Base-by-base conservation (phyloP, 1,140 invertebrate genomes). In the Bombus picipes region DNA sequence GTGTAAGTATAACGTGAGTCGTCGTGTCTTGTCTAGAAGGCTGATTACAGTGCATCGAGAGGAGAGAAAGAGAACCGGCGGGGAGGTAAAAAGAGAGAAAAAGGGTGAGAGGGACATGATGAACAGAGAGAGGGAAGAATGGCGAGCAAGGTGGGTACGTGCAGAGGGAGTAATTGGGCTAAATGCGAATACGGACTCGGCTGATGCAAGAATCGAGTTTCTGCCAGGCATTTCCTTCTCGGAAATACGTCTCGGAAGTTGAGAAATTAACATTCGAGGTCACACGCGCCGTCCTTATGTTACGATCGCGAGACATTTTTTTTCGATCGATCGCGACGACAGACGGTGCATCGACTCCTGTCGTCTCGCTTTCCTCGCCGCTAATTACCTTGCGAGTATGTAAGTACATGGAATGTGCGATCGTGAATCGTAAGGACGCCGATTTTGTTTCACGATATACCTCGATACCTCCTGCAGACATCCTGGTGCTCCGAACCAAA, bases 1-100 rank as follows among this genome's bases (percentile, higher is more conserved):
- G 89, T 90, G 86, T 88, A 88, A 90, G 88, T 90, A 53, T 90
- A 90, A 90, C 88, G 37, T 39, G 86, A 89, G 86, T 83, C 73
- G 68, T 83, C 78, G 70, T 85, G 82, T 85, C 66, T 85, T 77
- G 88, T 82, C 74, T 87, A 78, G 78, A 77, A 84, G 85, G 88
- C 39, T 86, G 88, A 89, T 90, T 82, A 85, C 73, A 81, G 75
- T 47, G 25, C 1, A 34, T n/a, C 47, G 66, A 37, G n/a, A n/a
- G 37, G 41, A 32, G 41, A 25, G 37, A 68, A 13, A 9, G 32
- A 66, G n/a, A 59, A 32, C 12, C 3, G 32, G n/a, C 25, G 2
- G 41, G 10, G 22, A n/a, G 28, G 59, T 22, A 12, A 28, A 57
- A 59, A 62, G 10, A 62, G 28, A 13, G 59, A 62, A 62, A 62